phyloP scores from a whole-genome alignment of 2,797 vertebrate species.

The Setipinna tenuifilis region DNA sequence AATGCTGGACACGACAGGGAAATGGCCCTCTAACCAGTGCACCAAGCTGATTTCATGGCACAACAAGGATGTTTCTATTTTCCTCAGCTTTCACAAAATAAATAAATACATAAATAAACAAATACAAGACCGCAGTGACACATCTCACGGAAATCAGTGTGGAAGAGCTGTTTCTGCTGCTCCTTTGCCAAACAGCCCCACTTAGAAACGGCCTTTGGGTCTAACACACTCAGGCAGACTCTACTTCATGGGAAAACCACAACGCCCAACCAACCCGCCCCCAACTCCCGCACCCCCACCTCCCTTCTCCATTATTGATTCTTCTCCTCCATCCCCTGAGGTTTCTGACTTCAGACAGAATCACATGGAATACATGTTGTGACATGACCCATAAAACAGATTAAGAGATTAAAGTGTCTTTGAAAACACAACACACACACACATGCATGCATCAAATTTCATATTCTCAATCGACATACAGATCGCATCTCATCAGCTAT shows the following conservation, averaged over 20 bases:
- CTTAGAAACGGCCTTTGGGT: background rate
- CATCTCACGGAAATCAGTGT: background rate
- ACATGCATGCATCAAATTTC: background rate
- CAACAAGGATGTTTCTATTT: background rate
- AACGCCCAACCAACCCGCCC: no score
- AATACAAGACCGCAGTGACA: background rate
- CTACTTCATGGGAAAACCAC: no score
- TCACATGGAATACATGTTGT: slow-evolving; percentile 16
- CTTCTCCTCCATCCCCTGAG: background rate
- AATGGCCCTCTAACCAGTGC: background rate
- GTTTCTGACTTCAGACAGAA: slow-evolving; percentile 16
- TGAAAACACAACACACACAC: slow-evolving; percentile 30
- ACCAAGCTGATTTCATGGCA: background rate
- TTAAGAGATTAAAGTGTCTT: slow-evolving; percentile 47
- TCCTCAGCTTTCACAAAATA: background rate
- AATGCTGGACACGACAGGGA: background rate
- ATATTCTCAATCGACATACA: background rate
- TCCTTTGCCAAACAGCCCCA: background rate
- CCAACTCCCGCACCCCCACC: no score
- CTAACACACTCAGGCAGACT: no score
- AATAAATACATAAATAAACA: background rate
- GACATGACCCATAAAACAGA: slow-evolving; percentile 38
- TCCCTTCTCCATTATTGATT: background rate
- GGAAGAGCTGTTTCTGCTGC: background rate
- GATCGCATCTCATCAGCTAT: background rate